These are phyloP conservation scores for Phyllotreta striolata DNA, from an alignment of 2,888 invertebrate species.

Conservation along the genomic window DNA sequence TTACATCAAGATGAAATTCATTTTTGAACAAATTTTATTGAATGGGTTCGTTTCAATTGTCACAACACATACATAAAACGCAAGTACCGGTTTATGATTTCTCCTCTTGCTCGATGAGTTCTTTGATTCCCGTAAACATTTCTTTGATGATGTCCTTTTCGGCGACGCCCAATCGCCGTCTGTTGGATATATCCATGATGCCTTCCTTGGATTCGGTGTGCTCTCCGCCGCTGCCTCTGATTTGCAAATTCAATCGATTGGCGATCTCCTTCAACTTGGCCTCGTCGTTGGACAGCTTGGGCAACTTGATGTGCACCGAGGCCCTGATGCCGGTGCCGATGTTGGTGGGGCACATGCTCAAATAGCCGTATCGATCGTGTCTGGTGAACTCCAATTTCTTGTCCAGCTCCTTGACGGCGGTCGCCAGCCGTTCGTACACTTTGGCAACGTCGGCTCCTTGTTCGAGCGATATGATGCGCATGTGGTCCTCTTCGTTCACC, in stretches of 20 bases:
- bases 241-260: conserved; percentile 67
- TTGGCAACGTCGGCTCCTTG: conserved; percentile 89
- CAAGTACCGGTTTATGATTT: background rate
- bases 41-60: no score
- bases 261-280: conserved; percentile 67
- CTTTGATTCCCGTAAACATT: conserved; percentile 70
- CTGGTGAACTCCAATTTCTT: conserved; percentile 65
- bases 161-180: conserved; percentile 71
- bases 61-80: no score
- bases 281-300: conserved; percentile 65
- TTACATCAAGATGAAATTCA: no score
- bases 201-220: conserved; percentile 69
- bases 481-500: conserved; percentile 98
- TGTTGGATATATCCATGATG: conserved; percentile 72
- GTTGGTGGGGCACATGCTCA: conserved; percentile 79
- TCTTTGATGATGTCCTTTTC: conserved; percentile 70
- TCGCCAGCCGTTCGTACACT: conserved; percentile 67
- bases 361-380: conserved; percentile 70
- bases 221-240: conserved; percentile 68
- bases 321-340: conserved; percentile 75
- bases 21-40: no score
- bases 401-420: conserved; percentile 65
- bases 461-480: conserved; percentile 97
- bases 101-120: conserved; percentile 67
- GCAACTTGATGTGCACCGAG: conserved; percentile 74